Base-by-base conservation (phyloP, 2,797 vertebrate genomes). In the Silurus lanzhouensis region DNA sequence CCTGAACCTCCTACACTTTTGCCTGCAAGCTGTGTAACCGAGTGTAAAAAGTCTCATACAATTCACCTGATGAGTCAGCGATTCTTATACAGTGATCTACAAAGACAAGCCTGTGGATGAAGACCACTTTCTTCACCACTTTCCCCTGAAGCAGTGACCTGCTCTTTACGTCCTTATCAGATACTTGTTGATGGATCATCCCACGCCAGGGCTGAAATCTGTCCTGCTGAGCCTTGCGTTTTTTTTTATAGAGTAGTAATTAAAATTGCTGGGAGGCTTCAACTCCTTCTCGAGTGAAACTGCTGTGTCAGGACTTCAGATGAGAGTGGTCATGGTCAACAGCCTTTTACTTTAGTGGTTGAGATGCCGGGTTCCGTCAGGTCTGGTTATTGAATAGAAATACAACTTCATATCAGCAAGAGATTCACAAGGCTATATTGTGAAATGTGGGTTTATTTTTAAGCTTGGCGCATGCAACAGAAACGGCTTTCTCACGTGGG, bases 211-310 rank as follows among this genome's bases (percentile, higher is more conserved):
- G 83, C 89, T 90, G 92, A 90, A 91, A 75, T 85, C 58, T 72
- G 79, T 64, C 44, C 70, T 89, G 92, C 94, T 94, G 93, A 93
- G 91, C 22, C 72, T 60, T 92, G 92, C 92, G 92, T 84, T 75
- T 66, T 89, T 89, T 91, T 93, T 91, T 85, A 87, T 88, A 52
- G 67, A 82, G 64, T 70, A 57, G 71, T 91, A 92, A 93, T 94
- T 94, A 89, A 87, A 72, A 22, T 61, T 57, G 90, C 90, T 89
- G 92, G 91, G 92, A 90, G 66, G 58, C 77, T 52, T 93, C 86
- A 67, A 86, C 77, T 89, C 90, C 87, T 88, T 83, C 74, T 83
- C 68, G 13, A 57, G 25, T 19, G 52, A 60, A 83, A 67, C 77
- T 83, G 89, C 87, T 88, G 85, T 85, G 75, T 84, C 85, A 61